phyloP scores from a whole-genome alignment of 2,797 vertebrate genomes.

The Anguilla pacifica region DNA sequence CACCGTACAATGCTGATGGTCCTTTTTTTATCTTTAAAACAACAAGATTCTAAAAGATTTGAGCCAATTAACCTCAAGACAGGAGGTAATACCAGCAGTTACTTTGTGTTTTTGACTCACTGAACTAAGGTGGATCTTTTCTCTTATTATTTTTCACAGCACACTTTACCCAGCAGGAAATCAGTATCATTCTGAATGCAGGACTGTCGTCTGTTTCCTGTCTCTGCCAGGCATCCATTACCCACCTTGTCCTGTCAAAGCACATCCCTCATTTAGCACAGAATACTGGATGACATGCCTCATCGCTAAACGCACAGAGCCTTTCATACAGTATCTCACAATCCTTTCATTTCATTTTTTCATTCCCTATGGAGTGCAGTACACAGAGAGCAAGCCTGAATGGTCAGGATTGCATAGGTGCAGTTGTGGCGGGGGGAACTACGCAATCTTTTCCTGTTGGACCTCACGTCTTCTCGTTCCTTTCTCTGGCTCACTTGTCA shows the following conservation, averaged over 20 bases:
- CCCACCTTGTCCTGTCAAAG: slow-evolving; percentile 23
- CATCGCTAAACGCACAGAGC: slow-evolving; percentile 1
- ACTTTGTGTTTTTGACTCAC: slow-evolving; percentile 32
- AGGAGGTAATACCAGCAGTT: slow-evolving; percentile 5
- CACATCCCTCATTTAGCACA: slow-evolving; percentile 43
- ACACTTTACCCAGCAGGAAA: not conserved
- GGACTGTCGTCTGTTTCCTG: slow-evolving; percentile 26
- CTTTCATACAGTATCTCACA: not conserved
- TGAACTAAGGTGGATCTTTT: slow-evolving; percentile 29
- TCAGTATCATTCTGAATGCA: slow-evolving; percentile 21
- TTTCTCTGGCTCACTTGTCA: not conserved
- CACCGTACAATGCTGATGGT: not conserved
- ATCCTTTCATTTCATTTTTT: not conserved
- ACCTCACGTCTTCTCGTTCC: not conserved
- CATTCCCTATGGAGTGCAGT: not conserved
- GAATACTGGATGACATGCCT: slow-evolving; percentile 5
- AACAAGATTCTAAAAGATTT: not conserved
- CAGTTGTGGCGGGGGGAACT: not conserved
- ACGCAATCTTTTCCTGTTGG: not conserved
- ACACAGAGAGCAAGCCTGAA: not conserved
- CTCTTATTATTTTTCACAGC: not conserved
- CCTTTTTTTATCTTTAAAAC: not conserved
- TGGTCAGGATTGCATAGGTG: not conserved
- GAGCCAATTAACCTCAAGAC: not conserved
- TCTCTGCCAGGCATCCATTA: slow-evolving; percentile 25